Evolutionary conservation across 1,140 invertebrate species (phyloP).

Genomic region (Galleria mellonella): DNA sequence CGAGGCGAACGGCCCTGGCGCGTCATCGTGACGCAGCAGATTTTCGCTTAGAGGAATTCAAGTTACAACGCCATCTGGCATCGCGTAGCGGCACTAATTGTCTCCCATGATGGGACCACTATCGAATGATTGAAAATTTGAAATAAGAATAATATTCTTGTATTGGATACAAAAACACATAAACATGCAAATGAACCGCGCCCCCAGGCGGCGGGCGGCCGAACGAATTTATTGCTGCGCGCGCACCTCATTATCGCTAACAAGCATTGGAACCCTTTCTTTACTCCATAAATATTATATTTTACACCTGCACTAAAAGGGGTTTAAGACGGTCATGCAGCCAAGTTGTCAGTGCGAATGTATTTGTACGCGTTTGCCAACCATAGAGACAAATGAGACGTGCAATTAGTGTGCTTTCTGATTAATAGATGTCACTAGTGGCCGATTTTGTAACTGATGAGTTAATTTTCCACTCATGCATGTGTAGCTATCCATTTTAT

Average conservation of each 20-base stretch:
- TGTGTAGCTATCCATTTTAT: too few relatives aligned
- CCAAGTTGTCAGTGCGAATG: constrained; percentile 5
- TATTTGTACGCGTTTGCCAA: background rate
- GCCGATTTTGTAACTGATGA: too few relatives aligned
- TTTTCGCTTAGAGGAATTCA: constrained; percentile 8
- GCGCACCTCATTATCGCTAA: constrained; percentile 69
- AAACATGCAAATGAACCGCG: constrained; percentile 64
- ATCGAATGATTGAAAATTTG: constrained; percentile 22
- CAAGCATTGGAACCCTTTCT: constrained; percentile 64
- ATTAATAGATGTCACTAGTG: constrained; percentile 8
- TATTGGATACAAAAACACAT: constrained; percentile 46
- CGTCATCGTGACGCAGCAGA: constrained; percentile 48
- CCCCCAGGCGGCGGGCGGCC: constrained; percentile 55
- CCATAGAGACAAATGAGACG: background rate
- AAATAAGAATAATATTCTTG: constrained; percentile 30
- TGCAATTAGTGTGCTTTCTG: constrained; percentile 9
- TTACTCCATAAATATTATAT: constrained; percentile 71
- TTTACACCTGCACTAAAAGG: constrained; percentile 64
- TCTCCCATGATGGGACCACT: constrained; percentile 15
- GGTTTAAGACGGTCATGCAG: background rate
- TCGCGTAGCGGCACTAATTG: constrained; percentile 26
- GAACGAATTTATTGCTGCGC: constrained; percentile 62
- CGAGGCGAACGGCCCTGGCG: constrained; percentile 46
- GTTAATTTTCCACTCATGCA: too few relatives aligned
- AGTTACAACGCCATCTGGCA: constrained; percentile 50